Evolutionary conservation across 2,797 vertebrate species (phyloP), one percentile per base, ranked within the genome.

Genomic region (Syngnathus rostellatus): DNA sequence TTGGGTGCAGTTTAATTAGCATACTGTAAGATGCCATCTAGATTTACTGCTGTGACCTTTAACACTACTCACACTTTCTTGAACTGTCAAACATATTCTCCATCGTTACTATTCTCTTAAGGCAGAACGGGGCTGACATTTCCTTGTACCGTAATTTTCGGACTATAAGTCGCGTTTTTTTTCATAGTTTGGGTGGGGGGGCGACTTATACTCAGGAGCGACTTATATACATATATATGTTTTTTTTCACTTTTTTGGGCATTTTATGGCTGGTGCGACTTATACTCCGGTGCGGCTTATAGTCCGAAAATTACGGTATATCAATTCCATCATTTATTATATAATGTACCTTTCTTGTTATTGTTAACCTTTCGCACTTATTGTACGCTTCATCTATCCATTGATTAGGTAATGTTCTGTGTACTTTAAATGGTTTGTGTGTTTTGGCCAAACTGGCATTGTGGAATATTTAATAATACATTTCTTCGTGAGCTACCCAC

Each of bases 11-110:
- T 67, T 68, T 72, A 72, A 86, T 89, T 84, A 83, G 68, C 77
- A 81, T 78, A 65, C 68, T 69, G 76, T 86, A 81, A 81, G 69
- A 84, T 81, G 65, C 78, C 74, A 80, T 79, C 72, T 55, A 21
- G 82, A 73, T 72, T 72, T 16, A 41, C 66, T 73, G 67, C 76
- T 72, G 37, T 88, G 85, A 89, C 90, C 89, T 90, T 90, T 85
- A 77, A 74, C 70, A 74, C 57, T 65, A 68, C 77, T 77, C 86
- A 75, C 85, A 85, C 80, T 83, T 86, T 84, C 64, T 70, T 63
- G 73, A 51, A 63, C 59, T 73, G 73, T 78, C 72, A 78, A 79
- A 81, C 76, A 85, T 76, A 80, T 80, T 82, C 64, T 72, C 65
- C 68, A 64, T 73, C 68, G 70, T 61, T 68, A 59, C 63, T 72